Evolutionary conservation across 2,113 vertebrate species (phyloP).

Genomic region (Vimba vimba): DNA sequence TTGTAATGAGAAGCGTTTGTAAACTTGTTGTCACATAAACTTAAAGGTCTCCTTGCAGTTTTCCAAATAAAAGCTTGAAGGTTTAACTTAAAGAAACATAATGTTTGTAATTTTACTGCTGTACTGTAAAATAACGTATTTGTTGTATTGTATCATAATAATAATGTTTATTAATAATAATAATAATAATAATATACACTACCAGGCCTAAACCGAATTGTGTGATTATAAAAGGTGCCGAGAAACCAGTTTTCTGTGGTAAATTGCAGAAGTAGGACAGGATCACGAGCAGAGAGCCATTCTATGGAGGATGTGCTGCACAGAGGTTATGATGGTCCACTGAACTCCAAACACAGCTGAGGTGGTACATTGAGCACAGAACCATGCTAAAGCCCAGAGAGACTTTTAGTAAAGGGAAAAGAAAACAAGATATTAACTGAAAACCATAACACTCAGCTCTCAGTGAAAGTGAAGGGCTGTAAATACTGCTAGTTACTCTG

Average conservation of each 20-base stretch:
- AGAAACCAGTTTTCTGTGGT: not conserved
- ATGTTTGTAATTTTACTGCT: no score
- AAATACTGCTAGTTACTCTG: not conserved
- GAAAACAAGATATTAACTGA: conserved; percentile 7
- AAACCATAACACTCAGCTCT: not conserved
- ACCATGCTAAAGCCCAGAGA: not conserved
- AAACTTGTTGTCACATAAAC: not conserved
- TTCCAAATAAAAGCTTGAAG: no score
- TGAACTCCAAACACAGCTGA: conserved; percentile 7
- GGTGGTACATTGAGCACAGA: not conserved
- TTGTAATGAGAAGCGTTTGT: not conserved
- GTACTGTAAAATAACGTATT: no score
- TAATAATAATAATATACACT: not conserved
- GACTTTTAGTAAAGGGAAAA: not conserved
- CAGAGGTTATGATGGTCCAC: conserved; percentile 18
- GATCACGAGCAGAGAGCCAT: not conserved
- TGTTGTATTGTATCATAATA: no score
- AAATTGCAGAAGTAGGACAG: conserved; percentile 31
- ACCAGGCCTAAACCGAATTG: not conserved
- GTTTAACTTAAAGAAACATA: no score
- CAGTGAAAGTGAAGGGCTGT: not conserved
- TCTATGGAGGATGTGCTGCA: not conserved
- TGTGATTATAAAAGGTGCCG: not conserved
- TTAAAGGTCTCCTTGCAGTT: not conserved
- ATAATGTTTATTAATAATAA: no score